Conservation (phyloP, 2,888 invertebrate species). For the Mimachlamys varia region DNA sequence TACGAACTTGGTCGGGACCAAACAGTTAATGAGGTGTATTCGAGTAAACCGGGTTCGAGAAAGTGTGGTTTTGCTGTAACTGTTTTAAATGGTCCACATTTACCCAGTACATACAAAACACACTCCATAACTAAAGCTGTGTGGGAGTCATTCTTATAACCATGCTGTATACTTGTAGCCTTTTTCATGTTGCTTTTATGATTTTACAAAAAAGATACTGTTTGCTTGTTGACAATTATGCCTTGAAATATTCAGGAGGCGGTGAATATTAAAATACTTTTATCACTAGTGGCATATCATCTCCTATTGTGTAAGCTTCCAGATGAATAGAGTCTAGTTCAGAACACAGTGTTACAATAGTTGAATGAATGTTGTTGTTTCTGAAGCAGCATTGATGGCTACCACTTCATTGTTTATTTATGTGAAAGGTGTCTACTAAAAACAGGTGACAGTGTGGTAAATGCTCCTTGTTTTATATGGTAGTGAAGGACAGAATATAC, state of each 20-base stretch:
- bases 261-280: not conserved
- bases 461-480: not conserved
- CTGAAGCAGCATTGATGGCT: not conserved
- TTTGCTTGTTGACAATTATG: not conserved
- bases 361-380: not conserved
- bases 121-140: too few species aligned
- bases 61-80: too few species aligned
- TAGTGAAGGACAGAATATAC: too few species aligned
- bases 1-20: too few species aligned
- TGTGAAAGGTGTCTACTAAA: not conserved
- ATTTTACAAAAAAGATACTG: too few species aligned
- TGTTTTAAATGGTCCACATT: too few species aligned
- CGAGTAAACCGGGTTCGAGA: too few species aligned
- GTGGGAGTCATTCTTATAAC: too few species aligned
- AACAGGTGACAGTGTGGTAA: not conserved
- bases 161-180: too few species aligned
- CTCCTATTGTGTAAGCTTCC: not conserved
- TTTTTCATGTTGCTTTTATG: too few species aligned
- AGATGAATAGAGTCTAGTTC: not conserved
- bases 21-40: too few species aligned
- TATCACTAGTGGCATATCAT: not conserved
- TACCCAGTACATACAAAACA: too few species aligned
- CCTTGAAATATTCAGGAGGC: not conserved
- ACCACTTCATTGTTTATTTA: not conserved
- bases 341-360: not conserved